These are phyloP conservation scores for Sylvilagus floridanus DNA, from an alignment of 2,797 vertebrate species.

Conservation along the genomic window DNA sequence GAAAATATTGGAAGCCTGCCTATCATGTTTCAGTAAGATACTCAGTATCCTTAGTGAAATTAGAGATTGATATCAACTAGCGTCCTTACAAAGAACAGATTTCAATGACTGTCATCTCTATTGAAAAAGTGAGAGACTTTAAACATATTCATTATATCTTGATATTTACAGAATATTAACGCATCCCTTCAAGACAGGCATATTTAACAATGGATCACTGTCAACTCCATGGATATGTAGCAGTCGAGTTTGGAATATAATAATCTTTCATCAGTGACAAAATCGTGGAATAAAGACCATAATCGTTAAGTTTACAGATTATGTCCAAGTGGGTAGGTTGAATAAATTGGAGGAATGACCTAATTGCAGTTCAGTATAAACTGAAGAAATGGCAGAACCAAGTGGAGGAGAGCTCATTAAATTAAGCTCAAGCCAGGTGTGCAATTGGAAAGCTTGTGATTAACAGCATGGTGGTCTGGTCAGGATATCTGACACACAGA, in stretches of 20 bases:
- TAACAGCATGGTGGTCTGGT: neutral
- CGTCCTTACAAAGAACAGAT: neutral
- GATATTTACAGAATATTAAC: slow-evolving; percentile 7
- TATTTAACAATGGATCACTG: neutral
- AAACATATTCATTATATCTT: slow-evolving; percentile 17
- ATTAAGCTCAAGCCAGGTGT: neutral
- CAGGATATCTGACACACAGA: too few species aligned
- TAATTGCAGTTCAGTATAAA: slow-evolving; percentile 11
- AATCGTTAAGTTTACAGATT: neutral
- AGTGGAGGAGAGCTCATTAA: neutral
- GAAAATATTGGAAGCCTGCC: neutral
- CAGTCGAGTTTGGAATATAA: neutral
- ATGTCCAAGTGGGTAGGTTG: neutral
- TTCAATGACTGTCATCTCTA: neutral
- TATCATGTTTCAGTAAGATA: slow-evolving; percentile 9
- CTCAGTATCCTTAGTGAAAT: slow-evolving; percentile 23
- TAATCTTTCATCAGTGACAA: neutral
- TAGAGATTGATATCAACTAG: neutral
- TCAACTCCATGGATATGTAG: neutral
- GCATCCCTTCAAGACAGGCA: neutral
- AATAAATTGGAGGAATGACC: neutral
- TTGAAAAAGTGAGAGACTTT: neutral
- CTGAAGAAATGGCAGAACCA: neutral
- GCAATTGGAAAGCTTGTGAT: neutral
- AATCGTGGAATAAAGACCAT: slow-evolving; percentile 6